A percentile compares a stretch with the other conserved stretches of the same genome.
Evolutionary conservation across 2,797 vertebrate genomes (phyloP).

Genomic region (Petrocephalus sullivani): DNA sequence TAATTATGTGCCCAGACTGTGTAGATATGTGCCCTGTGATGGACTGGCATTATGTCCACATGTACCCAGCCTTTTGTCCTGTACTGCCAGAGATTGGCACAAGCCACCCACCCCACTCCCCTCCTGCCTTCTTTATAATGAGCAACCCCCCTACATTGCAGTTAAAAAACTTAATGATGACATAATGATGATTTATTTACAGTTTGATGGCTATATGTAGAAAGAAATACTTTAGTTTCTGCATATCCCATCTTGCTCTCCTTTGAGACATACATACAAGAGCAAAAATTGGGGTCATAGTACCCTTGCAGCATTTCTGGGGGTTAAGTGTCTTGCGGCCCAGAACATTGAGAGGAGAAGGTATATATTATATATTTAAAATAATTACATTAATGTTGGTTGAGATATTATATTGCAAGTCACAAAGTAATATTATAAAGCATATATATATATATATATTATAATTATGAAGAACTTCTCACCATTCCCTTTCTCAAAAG

Average conservation of each 20-base stretch:
- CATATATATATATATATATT: background rate
- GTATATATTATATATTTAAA: background rate
- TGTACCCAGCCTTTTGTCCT: background rate
- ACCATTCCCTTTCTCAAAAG: background rate
- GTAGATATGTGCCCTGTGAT: background rate
- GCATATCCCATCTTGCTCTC: no score
- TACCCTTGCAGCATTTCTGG: background rate
- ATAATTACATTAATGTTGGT: background rate
- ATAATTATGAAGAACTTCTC: background rate
- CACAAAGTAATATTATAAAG: background rate
- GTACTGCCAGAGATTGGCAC: background rate
- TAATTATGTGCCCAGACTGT: background rate
- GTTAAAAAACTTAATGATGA: background rate
- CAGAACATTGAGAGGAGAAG: background rate
- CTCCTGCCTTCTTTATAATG: background rate
- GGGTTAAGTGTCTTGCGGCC: background rate
- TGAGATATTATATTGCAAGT: background rate
- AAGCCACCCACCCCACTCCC: background rate
- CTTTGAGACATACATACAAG: background rate
- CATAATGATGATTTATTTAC: background rate
- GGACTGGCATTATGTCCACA: background rate
- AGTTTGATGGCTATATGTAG: no score
- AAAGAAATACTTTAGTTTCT: no score
- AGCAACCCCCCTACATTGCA: background rate
- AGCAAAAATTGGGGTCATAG: background rate